Base-by-base conservation (phyloP, 2,797 vertebrate species). In the Oreortyx pictus region DNA sequence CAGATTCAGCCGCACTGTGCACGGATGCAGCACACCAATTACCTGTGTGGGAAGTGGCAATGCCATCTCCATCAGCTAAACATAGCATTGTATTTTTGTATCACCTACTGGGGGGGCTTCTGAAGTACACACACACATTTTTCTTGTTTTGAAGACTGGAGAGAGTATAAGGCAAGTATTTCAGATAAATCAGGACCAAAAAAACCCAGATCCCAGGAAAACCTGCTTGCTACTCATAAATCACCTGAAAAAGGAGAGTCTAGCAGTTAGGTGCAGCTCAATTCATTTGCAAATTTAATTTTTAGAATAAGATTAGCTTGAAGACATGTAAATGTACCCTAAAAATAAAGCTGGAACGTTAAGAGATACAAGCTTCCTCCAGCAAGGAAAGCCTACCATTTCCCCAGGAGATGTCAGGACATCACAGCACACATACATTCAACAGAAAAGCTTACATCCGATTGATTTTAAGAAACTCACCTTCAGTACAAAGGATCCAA, bases 401-500 rank as follows among this genome's bases (percentile, higher is more conserved):
- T 66, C 25, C 41, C 52, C 29, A 54, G 15, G 50, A 77, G n/a
- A 56, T 16, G 31, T 31, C 27, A 50, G 24, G 54, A 29, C 31
- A 39, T 57, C 2, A 5, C 1, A 73, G 44, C 37, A 74, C 17
- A 43, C 20, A 31, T 61, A 6, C 11, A 29, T 57, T 9, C 50
- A 23, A 16, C 1, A 41, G 20, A 67, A 85, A 60, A 14, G 47
- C 11, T 67, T n/a, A 60, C 39, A 73, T 33, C 54, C 22, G 10
- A 46, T 0, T n/a, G 39, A 52, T 74, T 74, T 90, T 33, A 73
- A 67, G 60, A 71, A 87, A 98, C 98, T 97, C 97, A 99, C 99
- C 98, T 98, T 97, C 78, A 97, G 90, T 23, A 97, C 90, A 79
- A 97, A 98, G 97, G 98, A 96, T 94, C 96, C 97, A 95, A 97